These are phyloP conservation scores for Hybognathus amarus DNA, from an alignment of 2,797 vertebrate species.

Conservation along the genomic window DNA sequence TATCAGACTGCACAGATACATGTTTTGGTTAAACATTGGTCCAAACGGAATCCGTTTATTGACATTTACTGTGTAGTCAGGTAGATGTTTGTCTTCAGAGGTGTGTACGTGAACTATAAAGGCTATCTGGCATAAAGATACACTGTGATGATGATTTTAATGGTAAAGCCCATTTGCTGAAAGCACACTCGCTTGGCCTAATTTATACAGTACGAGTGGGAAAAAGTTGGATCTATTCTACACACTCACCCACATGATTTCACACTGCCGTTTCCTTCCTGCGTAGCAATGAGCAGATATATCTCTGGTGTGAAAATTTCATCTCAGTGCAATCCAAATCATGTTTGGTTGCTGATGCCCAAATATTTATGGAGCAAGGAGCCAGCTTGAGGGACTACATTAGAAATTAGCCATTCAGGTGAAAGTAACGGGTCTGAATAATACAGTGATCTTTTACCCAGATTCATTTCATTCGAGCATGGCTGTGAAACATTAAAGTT, in stretches of 20 bases:
- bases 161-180: constrained; percentile 14
- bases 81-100: constrained; percentile 44
- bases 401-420: constrained; percentile 41
- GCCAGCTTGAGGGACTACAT: background rate
- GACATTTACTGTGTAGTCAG: constrained; percentile 7
- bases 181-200: constrained; percentile 7
- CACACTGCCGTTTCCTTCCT: constrained; percentile 38
- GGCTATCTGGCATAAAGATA: constrained; percentile 8
- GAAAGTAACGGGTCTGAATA: constrained; percentile 42
- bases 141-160: background rate
- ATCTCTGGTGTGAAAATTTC: constrained; percentile 19
- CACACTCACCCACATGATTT: constrained; percentile 40
- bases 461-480: background rate
- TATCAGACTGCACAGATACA: constrained; percentile 4
- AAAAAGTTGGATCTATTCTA: constrained; percentile 30
- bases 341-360: constrained; percentile 21
- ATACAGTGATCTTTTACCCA: constrained; percentile 19
- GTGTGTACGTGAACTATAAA: constrained; percentile 39
- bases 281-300: constrained; percentile 9
- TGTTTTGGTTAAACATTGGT: constrained; percentile 47
- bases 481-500: background rate
- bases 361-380: background rate
- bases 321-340: background rate
- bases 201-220: constrained; percentile 48
- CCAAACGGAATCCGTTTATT: constrained; percentile 26